A percentile compares a stretch with the other conserved stretches of the same genome.
Conservation (phyloP, 1,140 invertebrate genomes). For the Apolygus lucorum region DNA sequence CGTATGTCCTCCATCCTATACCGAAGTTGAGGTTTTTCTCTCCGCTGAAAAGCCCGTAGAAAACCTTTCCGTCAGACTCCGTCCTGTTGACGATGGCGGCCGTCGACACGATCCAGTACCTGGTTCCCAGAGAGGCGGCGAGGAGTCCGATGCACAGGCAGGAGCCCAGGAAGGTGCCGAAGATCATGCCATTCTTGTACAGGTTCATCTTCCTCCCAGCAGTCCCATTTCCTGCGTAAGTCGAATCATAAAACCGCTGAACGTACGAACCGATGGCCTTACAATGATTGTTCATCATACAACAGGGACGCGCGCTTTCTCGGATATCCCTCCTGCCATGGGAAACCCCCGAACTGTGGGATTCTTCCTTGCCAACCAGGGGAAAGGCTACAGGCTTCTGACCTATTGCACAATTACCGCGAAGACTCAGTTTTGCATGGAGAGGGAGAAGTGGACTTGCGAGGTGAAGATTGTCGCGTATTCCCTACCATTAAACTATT, state of each 20-base stretch:
- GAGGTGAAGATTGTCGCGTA: too few species aligned
- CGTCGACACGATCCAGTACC: constrained; percentile 74
- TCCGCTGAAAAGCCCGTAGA: constrained; percentile 77
- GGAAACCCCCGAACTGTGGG: background rate
- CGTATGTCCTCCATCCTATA: constrained; percentile 66
- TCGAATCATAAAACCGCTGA: constrained; percentile 10
- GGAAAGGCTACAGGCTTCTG: constrained; percentile 1
- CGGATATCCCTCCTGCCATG: background rate
- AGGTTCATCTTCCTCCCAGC: constrained; percentile 38
- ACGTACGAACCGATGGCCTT: constrained; percentile 2
- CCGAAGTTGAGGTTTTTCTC: constrained; percentile 72
- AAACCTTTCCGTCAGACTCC: constrained; percentile 64
- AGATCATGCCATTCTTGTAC: constrained; percentile 71
- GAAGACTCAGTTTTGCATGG: background rate
- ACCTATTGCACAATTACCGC: constrained; percentile 8
- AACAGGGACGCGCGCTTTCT: background rate
- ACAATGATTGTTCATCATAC: constrained; percentile 4
- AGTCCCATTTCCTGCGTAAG: constrained; percentile 24
- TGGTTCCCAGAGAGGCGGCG: constrained; percentile 73
- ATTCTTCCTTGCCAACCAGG: background rate
- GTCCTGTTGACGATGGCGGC: constrained; percentile 52
- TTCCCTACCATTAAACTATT: too few species aligned
- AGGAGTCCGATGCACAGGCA: constrained; percentile 72
- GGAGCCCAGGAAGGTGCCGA: constrained; percentile 79
- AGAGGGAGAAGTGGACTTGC: background rate